phyloP scores from a whole-genome alignment of 2,113 vertebrate species.

The Rhabdomys dilectus region DNA sequence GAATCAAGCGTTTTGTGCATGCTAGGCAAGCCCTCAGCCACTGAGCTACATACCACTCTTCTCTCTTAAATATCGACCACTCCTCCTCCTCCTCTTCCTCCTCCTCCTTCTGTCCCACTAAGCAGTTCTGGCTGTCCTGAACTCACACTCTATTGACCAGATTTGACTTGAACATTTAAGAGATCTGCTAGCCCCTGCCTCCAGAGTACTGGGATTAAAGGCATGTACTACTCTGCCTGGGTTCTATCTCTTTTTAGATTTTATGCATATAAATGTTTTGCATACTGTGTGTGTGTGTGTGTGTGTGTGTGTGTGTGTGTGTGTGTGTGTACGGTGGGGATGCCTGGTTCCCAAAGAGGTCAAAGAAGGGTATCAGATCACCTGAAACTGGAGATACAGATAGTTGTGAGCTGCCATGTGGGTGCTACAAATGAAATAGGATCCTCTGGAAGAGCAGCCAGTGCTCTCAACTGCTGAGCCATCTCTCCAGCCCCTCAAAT shows the following conservation, averaged over 20 bases:
- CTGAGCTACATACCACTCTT: neutral
- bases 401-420: neutral
- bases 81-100: neutral
- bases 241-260: neutral
- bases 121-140: neutral
- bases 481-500: neutral
- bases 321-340: neutral
- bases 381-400: neutral
- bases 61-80: neutral
- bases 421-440: neutral
- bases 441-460: neutral
- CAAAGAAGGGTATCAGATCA: neutral
- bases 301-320: neutral
- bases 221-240: neutral
- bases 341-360: neutral
- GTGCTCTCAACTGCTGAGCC: neutral
- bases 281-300: neutral
- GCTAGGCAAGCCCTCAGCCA: neutral
- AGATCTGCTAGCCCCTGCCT: neutral
- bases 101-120: neutral
- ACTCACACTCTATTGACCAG: neutral
- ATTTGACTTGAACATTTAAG: neutral
- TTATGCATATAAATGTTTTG: neutral
- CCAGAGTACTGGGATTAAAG: neutral
- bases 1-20: neutral